phyloP scores from a whole-genome alignment of 2,797 vertebrate species.

The Ispidina picta region DNA sequence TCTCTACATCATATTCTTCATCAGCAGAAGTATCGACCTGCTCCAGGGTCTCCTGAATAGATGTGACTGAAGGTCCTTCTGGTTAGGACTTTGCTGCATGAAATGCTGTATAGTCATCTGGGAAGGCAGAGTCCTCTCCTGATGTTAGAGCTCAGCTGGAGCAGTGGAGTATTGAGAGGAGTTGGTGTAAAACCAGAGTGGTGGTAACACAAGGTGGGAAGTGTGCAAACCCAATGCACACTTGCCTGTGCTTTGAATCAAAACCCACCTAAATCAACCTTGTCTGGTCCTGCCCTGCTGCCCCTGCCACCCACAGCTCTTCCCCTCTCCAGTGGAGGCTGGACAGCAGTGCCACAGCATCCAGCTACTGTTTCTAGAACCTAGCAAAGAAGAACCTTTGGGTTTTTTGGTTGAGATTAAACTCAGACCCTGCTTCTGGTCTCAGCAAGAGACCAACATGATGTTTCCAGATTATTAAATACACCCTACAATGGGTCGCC shows the following conservation, averaged over 20 bases:
- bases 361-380: not conserved
- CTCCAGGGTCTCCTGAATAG: not conserved
- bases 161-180: not conserved
- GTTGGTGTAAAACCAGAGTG: not conserved
- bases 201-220: not conserved
- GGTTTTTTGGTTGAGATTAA: not conserved
- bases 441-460: not conserved
- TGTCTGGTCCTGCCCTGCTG: not conserved
- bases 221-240: not conserved
- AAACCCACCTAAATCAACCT: not conserved
- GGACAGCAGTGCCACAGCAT: not conserved
- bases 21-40: not conserved
- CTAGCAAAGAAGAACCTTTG: not conserved
- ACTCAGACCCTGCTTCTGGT: not conserved
- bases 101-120: not conserved
- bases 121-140: not conserved
- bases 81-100: not conserved
- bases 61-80: not conserved
- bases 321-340: not conserved
- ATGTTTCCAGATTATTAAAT: not conserved
- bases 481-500: not conserved
- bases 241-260: not conserved
- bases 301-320: not conserved
- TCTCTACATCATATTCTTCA: not conserved
- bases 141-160: not conserved